Conservation (phyloP, 2,888 invertebrate genomes). For the Cynaeus angustus region DNA sequence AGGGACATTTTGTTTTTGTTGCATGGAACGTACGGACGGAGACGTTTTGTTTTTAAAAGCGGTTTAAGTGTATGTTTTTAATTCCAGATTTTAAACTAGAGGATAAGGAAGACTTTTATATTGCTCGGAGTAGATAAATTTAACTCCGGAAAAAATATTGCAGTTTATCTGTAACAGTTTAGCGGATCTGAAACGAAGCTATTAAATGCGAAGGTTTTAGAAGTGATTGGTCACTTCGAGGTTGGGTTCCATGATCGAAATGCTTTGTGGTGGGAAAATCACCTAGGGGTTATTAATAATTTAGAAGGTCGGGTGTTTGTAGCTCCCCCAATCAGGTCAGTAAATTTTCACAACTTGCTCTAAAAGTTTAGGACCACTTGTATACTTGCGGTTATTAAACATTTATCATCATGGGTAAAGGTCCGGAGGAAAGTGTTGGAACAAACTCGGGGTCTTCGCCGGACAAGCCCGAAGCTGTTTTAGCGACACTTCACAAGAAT, state of each 20-base stretch:
- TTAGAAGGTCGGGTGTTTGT: slow-evolving; percentile 25
- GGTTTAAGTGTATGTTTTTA: slow-evolving; percentile 13
- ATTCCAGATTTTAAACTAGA: slow-evolving; percentile 17
- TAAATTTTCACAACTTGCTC: slow-evolving; percentile 39
- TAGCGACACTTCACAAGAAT: not conserved
- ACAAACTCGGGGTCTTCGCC: slow-evolving; percentile 5
- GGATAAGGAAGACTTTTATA: not conserved
- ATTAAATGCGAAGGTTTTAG: not conserved
- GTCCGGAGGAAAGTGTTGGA: not conserved
- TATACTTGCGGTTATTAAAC: slow-evolving; percentile 41
- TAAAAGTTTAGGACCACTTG: slow-evolving; percentile 24
- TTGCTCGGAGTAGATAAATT: not conserved
- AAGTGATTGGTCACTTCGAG: slow-evolving; percentile 7
- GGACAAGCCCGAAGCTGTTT: not conserved
- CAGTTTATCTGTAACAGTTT: not conserved
- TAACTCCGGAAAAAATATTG: not conserved
- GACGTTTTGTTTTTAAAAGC: slow-evolving; percentile 17
- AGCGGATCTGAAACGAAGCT: not conserved
- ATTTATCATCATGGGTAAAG: slow-evolving; percentile 28
- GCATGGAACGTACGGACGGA: slow-evolving; percentile 9
- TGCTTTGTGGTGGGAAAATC: slow-evolving; percentile 8
- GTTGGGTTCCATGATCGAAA: slow-evolving; percentile 1
- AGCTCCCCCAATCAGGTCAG: slow-evolving; percentile 24
- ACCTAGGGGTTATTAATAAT: slow-evolving; percentile 24
- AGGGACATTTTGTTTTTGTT: slow-evolving; percentile 45